Evolutionary conservation across 2,888 invertebrate species (phyloP), one percentile per base, ranked within the genome.

Genomic region (Mimas tiliae): DNA sequence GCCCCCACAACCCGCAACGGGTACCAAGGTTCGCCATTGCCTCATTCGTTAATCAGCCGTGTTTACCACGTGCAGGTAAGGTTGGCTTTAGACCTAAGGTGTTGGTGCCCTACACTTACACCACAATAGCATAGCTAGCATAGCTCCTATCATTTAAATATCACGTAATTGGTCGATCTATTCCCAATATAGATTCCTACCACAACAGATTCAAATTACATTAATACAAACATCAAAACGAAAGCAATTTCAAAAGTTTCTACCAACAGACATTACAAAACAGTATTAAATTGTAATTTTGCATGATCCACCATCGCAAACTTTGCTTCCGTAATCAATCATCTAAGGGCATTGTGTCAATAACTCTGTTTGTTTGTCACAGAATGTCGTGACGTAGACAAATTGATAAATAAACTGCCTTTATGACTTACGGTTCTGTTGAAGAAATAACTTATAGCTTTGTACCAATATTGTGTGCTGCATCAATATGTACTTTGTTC

Each of bases 261-360:
- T 42, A n/a, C 42, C 19, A 58, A 42, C 42, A 58, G 42, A 42
- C 42, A 58, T 58, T 42, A 58, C 58, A n/a, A n/a, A 53, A 53
- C n/a, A 38, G 58, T 42, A 58, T 58, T 67, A 74, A 78, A 74
- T 74, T 72, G 68, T 75, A 74, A 76, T 75, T 74, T 78, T 53
- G 72, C 69, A 71, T 72, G 72, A 76, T 68, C 70, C 42, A 38
- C 58, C 42, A 19, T 58, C 42, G 19, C 64, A 66, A 58, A 58
- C 11, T 58, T 58, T 42, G 42, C 58, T 58, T 38, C 19, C 12
- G 19, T 58, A 69, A 75, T 77, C 79, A 77, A 77, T 79, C 79
- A 77, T 79, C 65, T 11, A 67, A 72, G 77, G 79, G 74, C 78
- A 69, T 65, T 52, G 70, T 75, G 77, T 77, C 77, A 79, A 77